Percentiles rank a stretch among this genome's conserved stretches.
Conservation (phyloP, 2,113 vertebrate species). For the Crotalus horridus region DNA sequence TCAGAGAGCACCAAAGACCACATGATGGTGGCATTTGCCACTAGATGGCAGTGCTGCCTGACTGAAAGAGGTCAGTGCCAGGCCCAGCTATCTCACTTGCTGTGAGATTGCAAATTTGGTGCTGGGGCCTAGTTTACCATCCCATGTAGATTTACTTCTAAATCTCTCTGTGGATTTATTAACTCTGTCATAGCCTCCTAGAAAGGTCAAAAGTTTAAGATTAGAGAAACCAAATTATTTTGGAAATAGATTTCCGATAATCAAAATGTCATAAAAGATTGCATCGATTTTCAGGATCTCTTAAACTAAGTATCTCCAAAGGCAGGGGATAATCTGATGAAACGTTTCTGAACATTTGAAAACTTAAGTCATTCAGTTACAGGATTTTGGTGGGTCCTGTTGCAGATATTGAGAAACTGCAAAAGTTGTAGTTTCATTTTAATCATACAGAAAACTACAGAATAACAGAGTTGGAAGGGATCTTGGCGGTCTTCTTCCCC, state of each 20-base stretch:
- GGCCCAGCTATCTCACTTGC: no score
- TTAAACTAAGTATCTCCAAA: background rate
- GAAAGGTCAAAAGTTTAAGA: background rate
- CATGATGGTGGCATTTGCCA: background rate
- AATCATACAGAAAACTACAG: background rate
- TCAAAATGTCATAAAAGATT: background rate
- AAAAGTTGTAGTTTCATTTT: background rate
- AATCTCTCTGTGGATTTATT: background rate
- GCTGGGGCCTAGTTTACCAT: background rate
- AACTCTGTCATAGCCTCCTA: background rate
- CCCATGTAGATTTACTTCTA: background rate
- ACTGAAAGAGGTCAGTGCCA: background rate
- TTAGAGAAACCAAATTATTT: background rate
- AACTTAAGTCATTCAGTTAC: background rate
- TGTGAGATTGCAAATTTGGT: background rate
- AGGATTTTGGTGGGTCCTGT: background rate
- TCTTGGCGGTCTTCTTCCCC: no score
- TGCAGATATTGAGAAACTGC: background rate
- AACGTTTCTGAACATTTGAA: background rate
- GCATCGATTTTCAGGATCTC: background rate
- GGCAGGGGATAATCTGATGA: background rate
- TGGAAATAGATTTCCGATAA: background rate
- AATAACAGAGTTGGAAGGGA: no score
- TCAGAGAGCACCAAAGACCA: background rate
- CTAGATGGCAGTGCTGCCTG: conserved; percentile 14